phyloP scores from a whole-genome alignment of 2,113 vertebrate species.

The Scomber japonicus region DNA sequence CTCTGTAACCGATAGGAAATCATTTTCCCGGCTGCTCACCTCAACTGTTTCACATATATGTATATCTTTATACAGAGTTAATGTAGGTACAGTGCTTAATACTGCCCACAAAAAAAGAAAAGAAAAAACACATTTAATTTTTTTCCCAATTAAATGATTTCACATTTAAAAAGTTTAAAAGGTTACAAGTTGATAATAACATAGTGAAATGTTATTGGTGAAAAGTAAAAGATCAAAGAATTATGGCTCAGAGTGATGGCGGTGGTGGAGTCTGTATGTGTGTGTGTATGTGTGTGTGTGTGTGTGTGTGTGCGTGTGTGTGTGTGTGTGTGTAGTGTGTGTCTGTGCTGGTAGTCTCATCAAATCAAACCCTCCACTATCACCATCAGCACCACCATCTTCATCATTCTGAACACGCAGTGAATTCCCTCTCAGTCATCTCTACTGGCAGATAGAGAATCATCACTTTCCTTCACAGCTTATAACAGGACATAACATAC shows the following conservation, averaged over 20 bases:
- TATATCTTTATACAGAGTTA: slow-evolving; percentile 81
- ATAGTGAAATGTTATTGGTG: slow-evolving; percentile 88
- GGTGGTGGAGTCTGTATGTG: slow-evolving; percentile 49
- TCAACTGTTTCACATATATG: slow-evolving; percentile 80
- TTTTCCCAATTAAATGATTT: slow-evolving; percentile 82
- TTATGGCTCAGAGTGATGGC: slow-evolving; percentile 82
- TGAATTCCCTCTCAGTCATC: slow-evolving; percentile 48
- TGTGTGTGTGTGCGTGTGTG: slow-evolving; percentile 27
- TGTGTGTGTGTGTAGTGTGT: slow-evolving; percentile 25
- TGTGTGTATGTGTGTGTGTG: slow-evolving; percentile 48
- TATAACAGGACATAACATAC: slow-evolving; percentile 20
- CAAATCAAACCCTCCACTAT: slow-evolving; percentile 38
- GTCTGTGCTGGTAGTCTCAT: slow-evolving; percentile 47
- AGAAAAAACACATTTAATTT: slow-evolving; percentile 49
- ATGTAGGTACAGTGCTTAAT: slow-evolving; percentile 75
- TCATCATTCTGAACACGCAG: neutral
- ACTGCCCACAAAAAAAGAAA: slow-evolving; percentile 58
- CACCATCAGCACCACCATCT: slow-evolving; percentile 3
- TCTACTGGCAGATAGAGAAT: slow-evolving; percentile 80
- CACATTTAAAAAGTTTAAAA: slow-evolving; percentile 83
- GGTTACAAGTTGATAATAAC: slow-evolving; percentile 80
- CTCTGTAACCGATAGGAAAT: slow-evolving; percentile 64
- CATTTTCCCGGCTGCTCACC: slow-evolving; percentile 71
- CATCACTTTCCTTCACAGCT: slow-evolving; percentile 38
- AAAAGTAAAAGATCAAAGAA: slow-evolving; percentile 71